Base-by-base conservation (phyloP, 2,888 invertebrate genomes). In the Alcis repandata region DNA sequence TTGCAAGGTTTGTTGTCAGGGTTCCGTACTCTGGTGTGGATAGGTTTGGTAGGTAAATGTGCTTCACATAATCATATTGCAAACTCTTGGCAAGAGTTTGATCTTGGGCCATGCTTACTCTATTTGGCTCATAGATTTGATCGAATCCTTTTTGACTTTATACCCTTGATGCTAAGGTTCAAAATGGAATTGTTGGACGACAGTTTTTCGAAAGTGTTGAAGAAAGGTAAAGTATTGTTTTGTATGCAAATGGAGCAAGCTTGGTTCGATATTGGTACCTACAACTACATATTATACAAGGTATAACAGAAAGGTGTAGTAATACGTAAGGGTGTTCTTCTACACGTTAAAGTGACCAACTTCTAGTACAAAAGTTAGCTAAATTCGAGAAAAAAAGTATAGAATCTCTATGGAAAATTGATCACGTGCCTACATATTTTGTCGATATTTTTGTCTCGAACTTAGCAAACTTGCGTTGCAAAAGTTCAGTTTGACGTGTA, bases 141-240 rank as follows among this genome's bases (percentile, higher is more conserved):
- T 17, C 10, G 33, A 49, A 32, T 54, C 15, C 27, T 15, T 32
- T 48, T 48, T 48, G 49, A 33, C 11, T 49, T 49, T 46, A 11
- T 63, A 27, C 33, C 9, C 13, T n/a, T 22, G 20, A 19, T 20
- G 13, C 38, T 27, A 48, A 17, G 38, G 33, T 52, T 36, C 33
- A 49, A 40, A 41, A 49, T 43, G 49, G 41, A 15, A 43, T 38
- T 7, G 19, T 15, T 19, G 19, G 19, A 33, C 17, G 22, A 45
- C 22, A 52, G 36, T 52, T 45, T 52, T 45, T 45, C 7, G 27
- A 33, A 20, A 27, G 33, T 22, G 11, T 52, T 51, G 36, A 17
- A 27, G 48, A 52, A 52, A 41, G 59, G 49, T 58, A 41, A 49
- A 49, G 59, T 60, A 52, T 20, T 22, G 20, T 52, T 60, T 60